Percentiles rank a stretch among this genome's conserved stretches.
Conservation (phyloP, 2,113 vertebrate species). For the Podarcis raffonei region DNA sequence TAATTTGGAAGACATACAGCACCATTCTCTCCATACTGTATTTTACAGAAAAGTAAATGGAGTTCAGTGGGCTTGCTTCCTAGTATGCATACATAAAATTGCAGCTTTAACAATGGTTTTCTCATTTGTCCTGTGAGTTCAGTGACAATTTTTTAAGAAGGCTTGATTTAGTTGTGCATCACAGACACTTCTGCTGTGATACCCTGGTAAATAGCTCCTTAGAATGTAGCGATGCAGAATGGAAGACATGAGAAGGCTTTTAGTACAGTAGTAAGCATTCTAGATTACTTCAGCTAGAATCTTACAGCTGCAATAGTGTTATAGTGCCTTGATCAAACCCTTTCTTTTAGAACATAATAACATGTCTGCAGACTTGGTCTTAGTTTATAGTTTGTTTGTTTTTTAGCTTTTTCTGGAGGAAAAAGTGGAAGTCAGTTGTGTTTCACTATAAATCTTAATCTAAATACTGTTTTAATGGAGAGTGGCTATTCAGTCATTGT, state of each 20-base stretch:
- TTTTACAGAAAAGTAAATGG: not conserved
- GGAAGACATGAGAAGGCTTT: not conserved
- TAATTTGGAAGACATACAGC: not conserved
- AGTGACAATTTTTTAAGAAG: not conserved
- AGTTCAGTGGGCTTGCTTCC: not conserved
- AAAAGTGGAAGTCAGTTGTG: not conserved
- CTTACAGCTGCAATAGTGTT: not conserved
- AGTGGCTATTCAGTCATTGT: slow-evolving; percentile 41
- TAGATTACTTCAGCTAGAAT: not conserved
- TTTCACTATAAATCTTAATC: not conserved
- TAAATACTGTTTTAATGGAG: not conserved
- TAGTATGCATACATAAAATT: not conserved
- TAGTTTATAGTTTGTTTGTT: not conserved
- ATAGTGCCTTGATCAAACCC: not conserved
- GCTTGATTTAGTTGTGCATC: not conserved
- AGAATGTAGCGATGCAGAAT: not conserved
- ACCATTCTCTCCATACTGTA: not conserved
- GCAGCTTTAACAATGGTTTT: not conserved
- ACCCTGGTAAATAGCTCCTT: not conserved
- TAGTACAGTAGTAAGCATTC: not conserved
- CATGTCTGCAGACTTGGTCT: not conserved
- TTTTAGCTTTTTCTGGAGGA: not conserved
- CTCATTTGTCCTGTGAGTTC: not conserved
- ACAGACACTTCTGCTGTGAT: not conserved
- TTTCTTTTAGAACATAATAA: not conserved